Base-by-base conservation (phyloP, 92 coral and sea anemone genomes). In the Pocillopora meandrina region DNA sequence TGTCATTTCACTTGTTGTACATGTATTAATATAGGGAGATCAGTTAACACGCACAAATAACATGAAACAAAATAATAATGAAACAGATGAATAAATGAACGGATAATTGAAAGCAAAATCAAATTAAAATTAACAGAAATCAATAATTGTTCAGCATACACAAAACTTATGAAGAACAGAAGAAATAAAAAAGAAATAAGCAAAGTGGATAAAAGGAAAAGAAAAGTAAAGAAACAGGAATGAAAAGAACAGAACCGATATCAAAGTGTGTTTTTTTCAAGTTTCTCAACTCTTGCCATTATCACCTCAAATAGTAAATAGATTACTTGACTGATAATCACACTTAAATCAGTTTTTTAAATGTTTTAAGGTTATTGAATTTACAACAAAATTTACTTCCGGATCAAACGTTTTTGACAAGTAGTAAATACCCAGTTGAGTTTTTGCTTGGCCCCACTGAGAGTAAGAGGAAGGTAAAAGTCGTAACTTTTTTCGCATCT, bases 401-500 rank as follows among this genome's bases (percentile, higher is more conserved):
- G 15, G 17, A 68, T 18, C 52, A 26, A 26, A 14, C 33, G n/a
- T 68, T 68, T 13, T 68, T 16, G 47, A 68, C 55, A 19, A 70
- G 74, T 35, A 34, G 26, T 47, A 55, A 62, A 87, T 86, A 90
- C 92, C 92, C 80, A 85, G 86, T 79, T 87, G 87, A 66, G 91
- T 62, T 31, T 64, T 81, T 49, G 82, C 90, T 83, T 86, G 84
- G 56, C 82, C 86, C 74, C 87, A 69, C 15, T 86, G 89, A 73
- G 80, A 74, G 65, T 90, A 75, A 76, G 70, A 78, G 35, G 92
- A 85, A 47, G 84, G 85, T 78, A 90, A 83, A 62, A 83, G 82
- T 49, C 87, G 87, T 76, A 90, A 77, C 98, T 87, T 94, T 90
- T 88, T 94, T 85, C 98, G 88, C 77, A 88, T 73, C 87, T 92